Conservation (phyloP, 2,888 invertebrate genomes). For the Drosophila pegasa region DNA sequence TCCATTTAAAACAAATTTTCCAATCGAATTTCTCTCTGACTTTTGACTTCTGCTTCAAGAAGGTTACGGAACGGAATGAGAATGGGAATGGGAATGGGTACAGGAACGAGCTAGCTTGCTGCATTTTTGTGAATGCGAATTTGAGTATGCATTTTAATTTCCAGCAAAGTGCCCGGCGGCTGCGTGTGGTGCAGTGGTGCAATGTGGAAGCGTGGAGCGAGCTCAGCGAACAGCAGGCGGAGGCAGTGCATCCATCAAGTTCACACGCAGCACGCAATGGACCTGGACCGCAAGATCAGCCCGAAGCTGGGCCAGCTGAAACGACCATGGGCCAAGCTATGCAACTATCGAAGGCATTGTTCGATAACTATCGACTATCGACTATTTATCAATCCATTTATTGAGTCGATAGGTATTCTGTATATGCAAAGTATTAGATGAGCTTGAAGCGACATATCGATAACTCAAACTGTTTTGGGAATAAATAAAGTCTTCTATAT, state of each 20-base stretch:
- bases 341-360: neutral
- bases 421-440: neutral
- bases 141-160: conserved; percentile 60
- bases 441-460: neutral
- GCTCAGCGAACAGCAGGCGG: conserved; percentile 32
- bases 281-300: conserved; percentile 18
- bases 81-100: neutral
- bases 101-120: conserved; percentile 13
- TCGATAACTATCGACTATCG: neutral
- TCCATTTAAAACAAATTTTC: neutral
- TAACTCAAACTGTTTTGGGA: neutral
- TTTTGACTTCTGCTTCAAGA: conserved; percentile 7
- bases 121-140: conserved; percentile 30
- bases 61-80: neutral
- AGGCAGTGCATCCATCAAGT: conserved; percentile 77
- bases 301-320: conserved; percentile 3
- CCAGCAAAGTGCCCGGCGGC: conserved; percentile 63
- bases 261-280: conserved; percentile 70
- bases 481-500: neutral
- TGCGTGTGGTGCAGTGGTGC: conserved; percentile 24
- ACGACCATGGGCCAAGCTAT: conserved; percentile 28
- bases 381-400: neutral
- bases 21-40: conserved; percentile 20
- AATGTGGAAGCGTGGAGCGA: conserved; percentile 7
- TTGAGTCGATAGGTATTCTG: neutral